Evolutionary conservation across 2,113 vertebrate genomes (phyloP), one percentile per base, ranked within the genome.

Genomic region (Brachyistius frenatus): DNA sequence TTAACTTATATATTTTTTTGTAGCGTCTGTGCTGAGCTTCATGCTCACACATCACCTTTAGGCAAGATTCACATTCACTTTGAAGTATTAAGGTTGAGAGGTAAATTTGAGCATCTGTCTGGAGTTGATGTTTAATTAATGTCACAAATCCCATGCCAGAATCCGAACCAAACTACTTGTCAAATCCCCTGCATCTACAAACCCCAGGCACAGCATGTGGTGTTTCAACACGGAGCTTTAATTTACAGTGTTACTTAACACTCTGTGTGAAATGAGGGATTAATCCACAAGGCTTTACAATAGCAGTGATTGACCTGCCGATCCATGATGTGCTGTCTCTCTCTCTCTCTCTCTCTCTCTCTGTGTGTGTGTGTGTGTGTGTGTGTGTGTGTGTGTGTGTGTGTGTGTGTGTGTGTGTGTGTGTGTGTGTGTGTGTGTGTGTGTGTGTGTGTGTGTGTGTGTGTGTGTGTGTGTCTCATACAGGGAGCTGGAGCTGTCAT

Each of bases 401-500:
- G 60, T 81, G 78, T 71, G 54, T 74, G 70, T 78, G 36, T 62
- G 63, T 89, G 68, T 92, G n/a, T n/a, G n/a, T n/a, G n/a, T n/a
- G n/a, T 46, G 44, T 46, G 44, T 46, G 44, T 66, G n/a, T 46
- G 37, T 76, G 55, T 80, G 31, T 75, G n/a, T 66, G 66, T 80
- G 70, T 73, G 80, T 70, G 65, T 85, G 49, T 73, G 63, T 86
- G 71, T 56, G 82, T 62, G 30, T 70, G 56, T 70, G 65, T 67
- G 60, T 81, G 78, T 71, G 54, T 74, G 70, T 78, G 36, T 62
- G 63, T 89, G 68, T 92, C 50, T 75, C 41, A 83, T 76, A 2
- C 93, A 98, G 97, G 97, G 83, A 98, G 96, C 90, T 98, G 97
- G 97, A 98, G 97, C 77, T 98, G 97, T 92, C 96, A 98, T 90